Evolutionary conservation across 2,888 invertebrate species (phyloP).

Genomic region (Yponomeuta plumbellus): DNA sequence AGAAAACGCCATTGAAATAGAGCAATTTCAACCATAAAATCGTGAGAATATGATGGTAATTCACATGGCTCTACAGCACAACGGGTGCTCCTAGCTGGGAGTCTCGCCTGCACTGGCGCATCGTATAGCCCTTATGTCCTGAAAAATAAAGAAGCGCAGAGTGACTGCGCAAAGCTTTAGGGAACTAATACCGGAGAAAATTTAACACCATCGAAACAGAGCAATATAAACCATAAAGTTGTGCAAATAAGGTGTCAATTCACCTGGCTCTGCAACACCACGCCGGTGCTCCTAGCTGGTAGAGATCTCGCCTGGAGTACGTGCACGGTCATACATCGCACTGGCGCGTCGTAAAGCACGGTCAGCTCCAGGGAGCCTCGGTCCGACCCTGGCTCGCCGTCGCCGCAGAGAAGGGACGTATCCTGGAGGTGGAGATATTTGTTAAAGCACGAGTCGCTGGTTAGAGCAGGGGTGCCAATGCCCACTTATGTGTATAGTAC

Average conservation of each 20-base stretch:
- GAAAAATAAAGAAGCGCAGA: too few species aligned
- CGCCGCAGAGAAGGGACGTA: conserved; percentile 65
- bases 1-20: too few species aligned
- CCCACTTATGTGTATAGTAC: too few species aligned
- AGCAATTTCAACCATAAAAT: too few species aligned
- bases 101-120: not conserved
- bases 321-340: conserved; percentile 94
- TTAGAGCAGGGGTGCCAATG: too few species aligned
- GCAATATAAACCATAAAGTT: too few species aligned
- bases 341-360: conserved; percentile 91
- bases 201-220: too few species aligned
- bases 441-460: conserved; percentile 3
- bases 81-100: not conserved
- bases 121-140: not conserved
- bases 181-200: too few species aligned
- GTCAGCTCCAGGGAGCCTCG: conserved; percentile 92
- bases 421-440: conserved; percentile 41
- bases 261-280: conserved; percentile 63
- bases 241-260: not conserved
- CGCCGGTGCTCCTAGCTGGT: conserved; percentile 78
- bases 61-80: not conserved
- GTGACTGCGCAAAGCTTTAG: too few species aligned
- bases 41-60: not conserved
- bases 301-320: conserved; percentile 91
- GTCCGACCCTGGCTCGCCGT: conserved; percentile 66